phyloP scores from a whole-genome alignment of 2,888 invertebrate species.

The Onchidella celtica region DNA sequence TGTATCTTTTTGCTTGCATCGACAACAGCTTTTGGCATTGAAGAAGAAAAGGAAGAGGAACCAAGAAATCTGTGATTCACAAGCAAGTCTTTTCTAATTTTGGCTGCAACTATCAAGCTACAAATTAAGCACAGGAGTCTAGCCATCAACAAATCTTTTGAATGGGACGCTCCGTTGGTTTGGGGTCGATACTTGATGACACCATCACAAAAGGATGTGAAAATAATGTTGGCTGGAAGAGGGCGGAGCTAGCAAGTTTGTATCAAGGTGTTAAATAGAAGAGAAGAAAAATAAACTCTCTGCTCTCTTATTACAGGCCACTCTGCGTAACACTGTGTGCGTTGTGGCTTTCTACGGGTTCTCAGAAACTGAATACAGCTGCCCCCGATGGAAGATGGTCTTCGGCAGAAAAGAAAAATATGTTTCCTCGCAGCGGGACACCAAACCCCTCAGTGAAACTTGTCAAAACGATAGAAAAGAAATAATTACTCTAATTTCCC shows the following conservation, averaged over 20 bases:
- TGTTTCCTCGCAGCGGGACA: constrained; percentile 22
- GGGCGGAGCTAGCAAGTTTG: background rate
- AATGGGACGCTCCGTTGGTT: background rate
- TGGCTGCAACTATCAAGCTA: too few species aligned
- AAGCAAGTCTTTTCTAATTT: too few species aligned
- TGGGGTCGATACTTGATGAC: background rate
- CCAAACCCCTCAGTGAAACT: constrained; percentile 32
- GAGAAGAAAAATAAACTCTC: background rate
- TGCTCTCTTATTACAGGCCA: background rate
- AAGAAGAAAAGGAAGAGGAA: too few species aligned
- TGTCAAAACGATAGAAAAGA: constrained; percentile 51
- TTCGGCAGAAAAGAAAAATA: background rate
- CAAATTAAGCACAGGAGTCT: too few species aligned
- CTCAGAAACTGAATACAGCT: background rate
- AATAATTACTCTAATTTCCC: constrained; percentile 55
- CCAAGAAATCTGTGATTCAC: too few species aligned
- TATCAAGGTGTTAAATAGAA: background rate
- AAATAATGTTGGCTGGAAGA: background rate
- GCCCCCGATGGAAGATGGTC: background rate
- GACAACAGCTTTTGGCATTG: too few species aligned
- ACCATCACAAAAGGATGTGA: background rate
- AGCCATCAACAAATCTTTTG: too few species aligned
- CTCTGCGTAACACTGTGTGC: background rate
- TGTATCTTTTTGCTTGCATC: too few species aligned
- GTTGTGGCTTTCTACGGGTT: background rate